These are phyloP conservation scores for Dyspetes luteomarginatus DNA, from an alignment of 2,888 invertebrate genomes.

Conservation along the genomic window DNA sequence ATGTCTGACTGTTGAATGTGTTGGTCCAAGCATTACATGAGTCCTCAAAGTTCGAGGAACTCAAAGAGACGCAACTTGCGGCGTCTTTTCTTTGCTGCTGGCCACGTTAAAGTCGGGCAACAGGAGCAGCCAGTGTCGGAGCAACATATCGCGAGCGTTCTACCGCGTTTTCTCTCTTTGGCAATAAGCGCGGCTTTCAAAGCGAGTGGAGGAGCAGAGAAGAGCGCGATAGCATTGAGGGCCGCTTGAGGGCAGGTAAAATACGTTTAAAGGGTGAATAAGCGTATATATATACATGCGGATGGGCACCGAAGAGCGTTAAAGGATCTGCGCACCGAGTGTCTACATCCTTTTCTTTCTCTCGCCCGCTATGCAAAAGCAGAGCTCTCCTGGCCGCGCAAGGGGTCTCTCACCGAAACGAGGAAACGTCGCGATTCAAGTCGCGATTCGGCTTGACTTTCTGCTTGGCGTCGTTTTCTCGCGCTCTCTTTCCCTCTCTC, in stretches of 20 bases:
- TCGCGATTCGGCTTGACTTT: slow-evolving; percentile 64
- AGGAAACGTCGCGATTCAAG: slow-evolving; percentile 74
- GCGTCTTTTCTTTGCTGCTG: slow-evolving; percentile 30
- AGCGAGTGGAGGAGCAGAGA: slow-evolving; percentile 51
- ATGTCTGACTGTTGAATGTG: not conserved
- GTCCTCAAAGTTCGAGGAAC: slow-evolving; percentile 30
- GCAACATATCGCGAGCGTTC: slow-evolving; percentile 28
- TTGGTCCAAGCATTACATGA: not conserved
- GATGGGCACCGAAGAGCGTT: slow-evolving; percentile 51
- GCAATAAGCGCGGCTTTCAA: slow-evolving; percentile 36
- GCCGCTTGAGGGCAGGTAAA: slow-evolving; percentile 65
- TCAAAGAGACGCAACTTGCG: slow-evolving; percentile 17
- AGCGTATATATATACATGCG: slow-evolving; percentile 10
- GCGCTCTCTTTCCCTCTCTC: not conserved
- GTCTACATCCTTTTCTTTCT: slow-evolving; percentile 34
- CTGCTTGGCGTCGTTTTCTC: not conserved
- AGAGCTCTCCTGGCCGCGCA: no score
- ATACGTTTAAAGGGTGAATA: slow-evolving; percentile 71
- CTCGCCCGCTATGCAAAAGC: slow-evolving; percentile 15
- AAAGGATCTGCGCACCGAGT: slow-evolving; percentile 45
- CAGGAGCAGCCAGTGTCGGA: slow-evolving; percentile 35
- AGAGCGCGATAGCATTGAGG: slow-evolving; percentile 72
- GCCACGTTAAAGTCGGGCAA: slow-evolving; percentile 47
- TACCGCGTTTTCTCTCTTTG: slow-evolving; percentile 44
- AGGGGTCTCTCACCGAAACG: slow-evolving; percentile 72